Evolutionary conservation across 2,797 vertebrate species (phyloP), one percentile per base, ranked within the genome.

Genomic region (Serranus cabrilla): DNA sequence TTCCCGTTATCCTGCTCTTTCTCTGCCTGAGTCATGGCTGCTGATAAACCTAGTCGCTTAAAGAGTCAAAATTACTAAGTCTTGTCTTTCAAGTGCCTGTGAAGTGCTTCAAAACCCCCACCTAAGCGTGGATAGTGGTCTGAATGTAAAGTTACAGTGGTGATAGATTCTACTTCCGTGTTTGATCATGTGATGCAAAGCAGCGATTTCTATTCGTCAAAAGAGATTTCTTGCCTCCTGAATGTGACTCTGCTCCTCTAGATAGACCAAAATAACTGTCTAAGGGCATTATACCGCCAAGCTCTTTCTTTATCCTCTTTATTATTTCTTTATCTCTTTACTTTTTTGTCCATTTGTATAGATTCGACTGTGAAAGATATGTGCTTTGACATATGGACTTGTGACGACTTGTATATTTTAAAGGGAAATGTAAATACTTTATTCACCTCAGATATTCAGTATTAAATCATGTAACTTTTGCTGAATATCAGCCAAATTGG

Each of bases 1-100:
- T 93, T 94, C 31, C 93, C 94, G 75, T 89, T 94, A 42, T 95
- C 93, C 23, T 92, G 93, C 54, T 96, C 94, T 69, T 94, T 95
- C 65, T 95, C 95, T 0, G 94, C 94, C 57, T 94, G 93, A 27
- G 93, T 94, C 93, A 94, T 94, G 2, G 4, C 65, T 7, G 10
- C 16, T 1, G 13, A 7, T 61, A 9, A n/a, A 43, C 11, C 3
- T 3, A 40, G 4, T 31, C 2, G 3, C 37, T 27, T 3, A 60
- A 85, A 52, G 2, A 3, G 3, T 14, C 0, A 43, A 3, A 60
- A 57, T n/a, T n/a, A 13, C 4, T 4, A 1, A 60, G 4, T 11
- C 0, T 3, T 1, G 5, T 13, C 5, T 9, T 34, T 34, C 0
- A 23, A 5, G 10, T 14, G n/a, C 23, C 8, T 2, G 20, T 0